These are phyloP conservation scores for Cataglyphis albicans DNA, from an alignment of 2,888 invertebrate species.

Conservation along the genomic window DNA sequence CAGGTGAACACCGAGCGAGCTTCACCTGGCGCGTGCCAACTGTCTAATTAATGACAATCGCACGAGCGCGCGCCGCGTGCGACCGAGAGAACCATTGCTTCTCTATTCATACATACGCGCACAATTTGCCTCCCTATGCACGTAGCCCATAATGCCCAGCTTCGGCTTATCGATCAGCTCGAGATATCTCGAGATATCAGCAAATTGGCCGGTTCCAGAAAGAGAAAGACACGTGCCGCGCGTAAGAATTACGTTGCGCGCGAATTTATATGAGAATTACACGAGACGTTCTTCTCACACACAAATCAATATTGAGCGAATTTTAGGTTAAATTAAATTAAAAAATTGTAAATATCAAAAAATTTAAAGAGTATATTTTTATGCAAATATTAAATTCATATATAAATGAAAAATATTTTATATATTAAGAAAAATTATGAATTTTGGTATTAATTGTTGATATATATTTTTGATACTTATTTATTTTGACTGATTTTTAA, in stretches of 20 bases:
- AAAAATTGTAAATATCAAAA: neutral
- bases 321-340: neutral
- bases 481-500: neutral
- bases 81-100: constrained; percentile 4
- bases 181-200: constrained; percentile 38
- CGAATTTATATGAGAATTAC: constrained; percentile 43
- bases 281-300: neutral
- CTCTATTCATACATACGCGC: constrained; percentile 32
- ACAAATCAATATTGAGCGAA: neutral
- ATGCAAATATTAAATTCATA: neutral
- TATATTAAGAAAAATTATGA: neutral
- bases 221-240: constrained; percentile 10
- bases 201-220: constrained; percentile 16
- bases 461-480: neutral
- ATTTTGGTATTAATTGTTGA: too few species aligned
- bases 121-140: constrained; percentile 45
- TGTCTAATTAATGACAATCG: constrained; percentile 82
- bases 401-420: neutral
- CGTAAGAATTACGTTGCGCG: constrained; percentile 30
- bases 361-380: neutral
- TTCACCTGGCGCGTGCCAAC: constrained; percentile 80
- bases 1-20: constrained; percentile 75
- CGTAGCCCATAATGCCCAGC: constrained; percentile 31
- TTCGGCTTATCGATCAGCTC: constrained; percentile 37
- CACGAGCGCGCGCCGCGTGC: constrained; percentile 29